Evolutionary conservation across 2,113 vertebrate species (phyloP).

Genomic region (Macquaria ambigua): DNA sequence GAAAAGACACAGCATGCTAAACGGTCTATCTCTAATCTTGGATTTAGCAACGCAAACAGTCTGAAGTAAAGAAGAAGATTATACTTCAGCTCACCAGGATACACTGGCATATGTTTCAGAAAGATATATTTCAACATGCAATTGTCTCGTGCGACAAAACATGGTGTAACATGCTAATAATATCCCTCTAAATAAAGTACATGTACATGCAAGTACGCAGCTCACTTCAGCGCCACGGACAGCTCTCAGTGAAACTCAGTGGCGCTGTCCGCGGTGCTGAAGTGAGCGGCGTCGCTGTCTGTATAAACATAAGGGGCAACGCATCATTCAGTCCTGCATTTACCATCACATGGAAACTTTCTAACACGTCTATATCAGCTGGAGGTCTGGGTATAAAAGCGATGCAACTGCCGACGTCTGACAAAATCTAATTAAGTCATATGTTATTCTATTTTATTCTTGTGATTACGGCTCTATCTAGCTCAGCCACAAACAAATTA

Average conservation of each 20-base stretch:
- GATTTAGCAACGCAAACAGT: not conserved
- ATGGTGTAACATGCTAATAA: not conserved
- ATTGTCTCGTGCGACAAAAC: no score
- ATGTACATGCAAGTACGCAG: not conserved
- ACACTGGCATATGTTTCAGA: not conserved
- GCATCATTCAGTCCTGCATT: not conserved
- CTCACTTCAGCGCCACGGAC: constrained; percentile 36
- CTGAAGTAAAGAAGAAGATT: not conserved
- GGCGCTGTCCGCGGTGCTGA: constrained; percentile 52
- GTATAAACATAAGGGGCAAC: not conserved
- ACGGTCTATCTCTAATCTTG: not conserved
- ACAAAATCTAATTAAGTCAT: not conserved
- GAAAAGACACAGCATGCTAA: constrained; percentile 38
- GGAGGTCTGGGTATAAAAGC: not conserved
- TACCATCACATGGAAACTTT: not conserved
- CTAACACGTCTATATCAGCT: not conserved
- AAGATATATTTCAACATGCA: not conserved
- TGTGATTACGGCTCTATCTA: not conserved
- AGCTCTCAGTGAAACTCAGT: not conserved
- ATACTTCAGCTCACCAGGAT: not conserved
- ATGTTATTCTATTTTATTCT: not conserved
- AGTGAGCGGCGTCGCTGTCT: not conserved
- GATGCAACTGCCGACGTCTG: no score
- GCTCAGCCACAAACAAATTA: not conserved
- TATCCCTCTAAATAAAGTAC: not conserved